Percentiles rank a stretch among this genome's conserved stretches.
These are phyloP conservation scores for Drosophila multiciliata DNA, from an alignment of 2,888 invertebrate species.

Conservation along the genomic window DNA sequence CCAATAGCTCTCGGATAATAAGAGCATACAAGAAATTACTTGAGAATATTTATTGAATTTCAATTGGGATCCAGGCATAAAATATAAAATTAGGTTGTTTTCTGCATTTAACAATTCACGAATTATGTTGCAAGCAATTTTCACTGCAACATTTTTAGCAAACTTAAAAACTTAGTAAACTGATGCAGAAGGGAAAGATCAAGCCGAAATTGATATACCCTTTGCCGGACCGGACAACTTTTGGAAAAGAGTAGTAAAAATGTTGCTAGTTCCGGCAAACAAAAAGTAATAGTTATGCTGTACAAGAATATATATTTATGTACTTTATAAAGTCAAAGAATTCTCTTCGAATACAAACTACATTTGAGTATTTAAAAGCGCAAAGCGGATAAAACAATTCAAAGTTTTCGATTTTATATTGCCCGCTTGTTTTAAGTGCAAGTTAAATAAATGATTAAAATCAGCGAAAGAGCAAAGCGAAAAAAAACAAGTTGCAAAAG, in stretches of 20 bases:
- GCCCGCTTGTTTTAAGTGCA: slow-evolving; percentile 1
- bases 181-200: background rate
- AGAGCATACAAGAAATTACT: slow-evolving; percentile 6
- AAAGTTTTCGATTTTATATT: slow-evolving; percentile 7
- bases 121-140: background rate
- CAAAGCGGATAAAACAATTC: slow-evolving; percentile 5
- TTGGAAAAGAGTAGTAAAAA: background rate
- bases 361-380: background rate
- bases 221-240: background rate
- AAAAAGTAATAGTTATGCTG: background rate
- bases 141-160: background rate
- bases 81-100: background rate
- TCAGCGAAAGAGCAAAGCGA: background rate
- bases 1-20: slow-evolving; percentile 41
- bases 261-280: background rate
- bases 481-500: background rate
- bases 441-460: slow-evolving; percentile 11
- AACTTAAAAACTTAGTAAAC: background rate
- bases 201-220: background rate
- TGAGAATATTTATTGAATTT: slow-evolving; percentile 19
- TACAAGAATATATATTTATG: background rate
- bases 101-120: background rate
- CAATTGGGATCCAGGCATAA: slow-evolving; percentile 3
- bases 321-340: background rate
- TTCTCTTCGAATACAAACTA: background rate